These are phyloP conservation scores for Percopsis omiscomaycus DNA, from an alignment of 2,797 vertebrate species.

Conservation along the genomic window DNA sequence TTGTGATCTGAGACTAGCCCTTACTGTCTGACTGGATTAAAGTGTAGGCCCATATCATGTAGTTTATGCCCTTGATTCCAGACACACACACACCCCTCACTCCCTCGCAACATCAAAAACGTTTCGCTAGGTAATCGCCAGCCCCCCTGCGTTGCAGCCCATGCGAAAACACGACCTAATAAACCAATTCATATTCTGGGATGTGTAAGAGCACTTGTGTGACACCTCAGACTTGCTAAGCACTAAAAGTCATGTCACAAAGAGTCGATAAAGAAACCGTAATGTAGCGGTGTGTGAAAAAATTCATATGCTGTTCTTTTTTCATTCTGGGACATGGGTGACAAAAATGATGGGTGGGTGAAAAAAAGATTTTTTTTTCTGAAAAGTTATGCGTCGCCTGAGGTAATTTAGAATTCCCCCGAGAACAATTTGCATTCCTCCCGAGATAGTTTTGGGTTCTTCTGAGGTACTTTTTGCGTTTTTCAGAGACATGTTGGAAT, in stretches of 20 bases:
- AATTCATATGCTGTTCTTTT: no score
- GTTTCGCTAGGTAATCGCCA: neutral
- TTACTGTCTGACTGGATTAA: slow-evolving; percentile 21
- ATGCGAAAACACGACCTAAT: slow-evolving; percentile 26
- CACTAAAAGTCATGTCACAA: slow-evolving; percentile 2
- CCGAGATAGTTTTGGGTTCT: no score
- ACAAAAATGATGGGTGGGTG: no score
- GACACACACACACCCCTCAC: slow-evolving; percentile 5
- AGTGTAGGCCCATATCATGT: slow-evolving; percentile 1
- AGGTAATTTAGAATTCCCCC: no score
- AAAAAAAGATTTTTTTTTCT: no score
- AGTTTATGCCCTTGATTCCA: slow-evolving; percentile 12
- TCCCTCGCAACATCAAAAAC: neutral
- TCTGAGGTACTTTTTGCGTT: no score
- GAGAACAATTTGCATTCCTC: no score
- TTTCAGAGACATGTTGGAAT: no score
- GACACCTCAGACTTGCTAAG: slow-evolving; percentile 20
- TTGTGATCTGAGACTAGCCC: slow-evolving; percentile 25
- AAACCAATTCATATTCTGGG: slow-evolving; percentile 10
- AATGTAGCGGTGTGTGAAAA: no score
- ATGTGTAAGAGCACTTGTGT: slow-evolving; percentile 8
- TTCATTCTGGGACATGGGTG: no score
- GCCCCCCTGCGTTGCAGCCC: slow-evolving; percentile 9
- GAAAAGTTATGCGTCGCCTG: no score
- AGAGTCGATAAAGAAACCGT: no score